Conservation (phyloP, 2,113 vertebrate genomes). For the Campylorhamphus procurvoides region DNA sequence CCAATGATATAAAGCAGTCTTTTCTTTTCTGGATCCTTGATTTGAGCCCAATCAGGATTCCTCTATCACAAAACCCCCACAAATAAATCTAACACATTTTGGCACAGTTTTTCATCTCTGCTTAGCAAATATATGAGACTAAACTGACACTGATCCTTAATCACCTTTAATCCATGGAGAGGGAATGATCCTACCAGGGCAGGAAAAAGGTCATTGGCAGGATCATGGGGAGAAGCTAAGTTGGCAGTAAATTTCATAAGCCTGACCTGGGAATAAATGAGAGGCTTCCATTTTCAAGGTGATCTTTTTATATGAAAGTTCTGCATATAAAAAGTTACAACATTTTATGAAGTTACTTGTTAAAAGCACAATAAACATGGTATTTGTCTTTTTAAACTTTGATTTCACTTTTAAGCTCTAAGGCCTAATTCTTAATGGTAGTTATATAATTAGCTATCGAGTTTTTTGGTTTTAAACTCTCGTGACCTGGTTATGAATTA, state of each 20-base stretch:
- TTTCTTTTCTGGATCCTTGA: constrained; percentile 64
- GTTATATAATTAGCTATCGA: not conserved
- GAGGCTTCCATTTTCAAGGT: not conserved
- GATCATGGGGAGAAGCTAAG: constrained; percentile 42
- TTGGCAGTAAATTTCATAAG: constrained; percentile 55
- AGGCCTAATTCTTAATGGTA: not conserved
- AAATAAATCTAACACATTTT: constrained; percentile 63
- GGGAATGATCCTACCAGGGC: constrained; percentile 39
- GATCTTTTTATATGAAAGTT: not conserved
- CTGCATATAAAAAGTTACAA: not conserved
- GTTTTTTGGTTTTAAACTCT: not conserved
- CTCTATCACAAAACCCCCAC: constrained; percentile 32
- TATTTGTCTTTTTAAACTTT: not conserved
- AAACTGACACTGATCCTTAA: constrained; percentile 71
- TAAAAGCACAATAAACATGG: not conserved
- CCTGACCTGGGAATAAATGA: constrained; percentile 34
- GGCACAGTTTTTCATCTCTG: constrained; percentile 52
- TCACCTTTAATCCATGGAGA: constrained; percentile 49
- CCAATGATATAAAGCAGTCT: constrained; percentile 61
- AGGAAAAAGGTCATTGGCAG: constrained; percentile 47
- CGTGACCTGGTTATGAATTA: not conserved
- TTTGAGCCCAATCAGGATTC: constrained; percentile 36
- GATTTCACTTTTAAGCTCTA: not conserved
- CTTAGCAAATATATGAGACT: constrained; percentile 57
- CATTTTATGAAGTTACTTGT: not conserved